Evolutionary conservation across 2,888 invertebrate genomes (phyloP).

Genomic region (Melieria omissa): DNA sequence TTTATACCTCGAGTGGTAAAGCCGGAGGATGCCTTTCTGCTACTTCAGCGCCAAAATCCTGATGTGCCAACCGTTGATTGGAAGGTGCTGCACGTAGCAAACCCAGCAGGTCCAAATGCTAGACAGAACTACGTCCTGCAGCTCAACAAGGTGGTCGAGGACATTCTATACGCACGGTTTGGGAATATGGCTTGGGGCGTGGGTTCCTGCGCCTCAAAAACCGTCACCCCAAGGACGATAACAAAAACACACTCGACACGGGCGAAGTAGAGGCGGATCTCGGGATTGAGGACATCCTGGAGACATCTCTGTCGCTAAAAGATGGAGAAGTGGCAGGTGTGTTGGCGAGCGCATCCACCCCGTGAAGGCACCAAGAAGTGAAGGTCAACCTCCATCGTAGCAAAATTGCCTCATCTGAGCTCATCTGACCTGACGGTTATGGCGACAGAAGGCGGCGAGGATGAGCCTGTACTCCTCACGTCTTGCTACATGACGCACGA

Average conservation of each 20-base stretch:
- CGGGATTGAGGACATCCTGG: background rate
- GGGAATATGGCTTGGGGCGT: conserved; percentile 2
- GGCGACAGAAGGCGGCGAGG: background rate
- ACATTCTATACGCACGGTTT: background rate
- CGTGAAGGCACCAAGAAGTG: background rate
- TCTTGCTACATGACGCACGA: conserved; percentile 7
- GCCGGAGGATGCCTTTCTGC: background rate
- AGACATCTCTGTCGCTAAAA: background rate
- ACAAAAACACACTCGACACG: background rate
- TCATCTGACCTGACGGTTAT: background rate
- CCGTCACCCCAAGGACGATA: background rate
- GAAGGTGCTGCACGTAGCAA: conserved; percentile 5
- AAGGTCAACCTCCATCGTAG: background rate
- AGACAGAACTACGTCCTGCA: background rate
- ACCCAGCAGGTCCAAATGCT: background rate
- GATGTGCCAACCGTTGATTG: background rate
- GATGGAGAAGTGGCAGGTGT: background rate
- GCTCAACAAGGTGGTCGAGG: conserved; percentile 4
- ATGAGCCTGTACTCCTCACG: background rate
- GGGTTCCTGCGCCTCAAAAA: conserved; percentile 10
- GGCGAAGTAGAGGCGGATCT: background rate
- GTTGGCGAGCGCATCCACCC: background rate
- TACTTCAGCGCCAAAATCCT: background rate
- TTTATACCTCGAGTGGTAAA: conserved; percentile 1
- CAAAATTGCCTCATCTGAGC: background rate